Evolutionary conservation across 1,140 invertebrate species (phyloP), one percentile per base, ranked within the genome.

Genomic region (Globodera ellingtonae): DNA sequence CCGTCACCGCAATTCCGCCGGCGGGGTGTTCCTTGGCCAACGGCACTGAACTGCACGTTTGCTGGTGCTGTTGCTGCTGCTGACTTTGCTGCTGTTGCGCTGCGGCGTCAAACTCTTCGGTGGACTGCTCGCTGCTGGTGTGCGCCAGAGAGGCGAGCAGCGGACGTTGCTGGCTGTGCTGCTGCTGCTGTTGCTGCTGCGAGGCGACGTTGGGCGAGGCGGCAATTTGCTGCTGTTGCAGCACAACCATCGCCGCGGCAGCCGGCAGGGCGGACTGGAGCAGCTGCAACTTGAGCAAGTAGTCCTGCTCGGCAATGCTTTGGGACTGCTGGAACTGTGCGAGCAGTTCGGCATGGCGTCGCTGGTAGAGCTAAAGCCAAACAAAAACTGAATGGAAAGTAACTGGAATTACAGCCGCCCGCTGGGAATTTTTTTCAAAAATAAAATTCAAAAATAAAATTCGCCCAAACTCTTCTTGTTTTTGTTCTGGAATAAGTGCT

Each of bases 291-390:
- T 65, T 84, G 75, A 86, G 83, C 65, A 84, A 56, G 52, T 84
- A 84, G 46, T 84, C 83, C 50, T 84, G 82, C 52, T 81, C 46
- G 69, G 75, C 76, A 15, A 84, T 35, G 48, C 47, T 84, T 52
- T 83, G 81, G 4, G 81, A 70, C 24, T 86, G 83, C 15, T 84
- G 83, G 2, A 84, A 66, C 72, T 84, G 80, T 7, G 72, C 74
- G n/a, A 86, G 62, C 35, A 84, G 47, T 85, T 86, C 84, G 44
- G 83, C 83, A 67, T 84, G 84, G 75, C 84, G 74, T 67, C 80
- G 75, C 75, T 84, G 84, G 75, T 86, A 84, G 10, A 84, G 52
- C 83, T 84, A 52, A 83, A 35, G 35, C 85, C 9, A 56, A 81
- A 83, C 75, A 62, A 62, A 62, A 85, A n/a, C 13, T 15, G 80